phyloP scores from a whole-genome alignment of 2,113 vertebrate genomes.

The Beaufortia kweichowensis region DNA sequence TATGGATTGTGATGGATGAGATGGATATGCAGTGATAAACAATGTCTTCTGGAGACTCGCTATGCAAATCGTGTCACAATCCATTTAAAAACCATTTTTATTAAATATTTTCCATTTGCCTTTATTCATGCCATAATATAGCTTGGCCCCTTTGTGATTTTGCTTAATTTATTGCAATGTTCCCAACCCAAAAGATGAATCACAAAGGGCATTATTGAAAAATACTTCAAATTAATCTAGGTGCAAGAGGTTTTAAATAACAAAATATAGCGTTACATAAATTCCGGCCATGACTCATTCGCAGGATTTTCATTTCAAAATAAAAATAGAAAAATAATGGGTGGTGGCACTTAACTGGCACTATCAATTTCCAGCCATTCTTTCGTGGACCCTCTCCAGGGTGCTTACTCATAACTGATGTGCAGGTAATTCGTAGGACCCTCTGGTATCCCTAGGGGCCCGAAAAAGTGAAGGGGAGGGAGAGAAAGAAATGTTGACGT shows the following conservation, averaged over 20 bases:
- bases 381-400: background rate
- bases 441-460: slow-evolving; percentile 3
- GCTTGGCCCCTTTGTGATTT: background rate
- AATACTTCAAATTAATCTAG: slow-evolving; percentile 27
- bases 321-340: slow-evolving; percentile 32
- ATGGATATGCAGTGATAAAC: background rate
- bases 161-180: slow-evolving; percentile 10
- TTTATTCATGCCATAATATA: slow-evolving; percentile 24
- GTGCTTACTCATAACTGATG: slow-evolving; percentile 4
- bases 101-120: slow-evolving; percentile 49
- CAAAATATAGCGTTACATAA: slow-evolving; percentile 32
- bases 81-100: slow-evolving; percentile 34
- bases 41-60: background rate
- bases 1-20: no score
- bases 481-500: background rate
- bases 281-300: slow-evolving; percentile 42
- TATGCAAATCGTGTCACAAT: slow-evolving; percentile 1
- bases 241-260: slow-evolving; percentile 11
- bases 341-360: background rate
- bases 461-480: background rate
- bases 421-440: slow-evolving; percentile 1
- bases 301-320: slow-evolving; percentile 25
- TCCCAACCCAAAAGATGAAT: slow-evolving; percentile 12
- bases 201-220: slow-evolving; percentile 37
- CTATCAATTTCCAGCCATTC: slow-evolving; percentile 3